These are phyloP conservation scores for Gonioctena quinquepunctata DNA, from an alignment of 1,140 invertebrate species.

Conservation along the genomic window DNA sequence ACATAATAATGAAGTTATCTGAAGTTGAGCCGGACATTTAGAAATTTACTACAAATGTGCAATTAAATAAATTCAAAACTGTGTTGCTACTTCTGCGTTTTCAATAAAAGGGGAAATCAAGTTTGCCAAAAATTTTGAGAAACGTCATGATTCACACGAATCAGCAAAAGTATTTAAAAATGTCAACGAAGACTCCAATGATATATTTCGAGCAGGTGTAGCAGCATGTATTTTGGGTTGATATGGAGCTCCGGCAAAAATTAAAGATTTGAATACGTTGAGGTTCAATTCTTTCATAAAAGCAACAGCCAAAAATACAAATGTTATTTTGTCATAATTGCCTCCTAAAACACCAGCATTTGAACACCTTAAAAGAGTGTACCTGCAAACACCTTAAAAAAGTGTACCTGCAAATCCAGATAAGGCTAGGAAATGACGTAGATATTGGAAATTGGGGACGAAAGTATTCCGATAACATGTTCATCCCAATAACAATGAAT, in stretches of 20 bases:
- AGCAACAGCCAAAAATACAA: background rate
- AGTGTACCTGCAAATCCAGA: background rate
- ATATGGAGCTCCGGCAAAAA: background rate
- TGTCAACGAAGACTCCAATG: background rate
- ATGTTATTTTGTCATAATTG: background rate
- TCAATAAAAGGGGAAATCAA: background rate
- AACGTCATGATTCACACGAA: background rate
- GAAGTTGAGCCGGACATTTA: constrained; percentile 1
- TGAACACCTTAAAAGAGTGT: too few relatives aligned
- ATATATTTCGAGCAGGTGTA: constrained; percentile 19
- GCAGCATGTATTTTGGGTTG: constrained; percentile 8
- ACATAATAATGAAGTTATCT: background rate
- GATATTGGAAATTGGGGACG: constrained; percentile 13
- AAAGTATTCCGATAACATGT: constrained; percentile 10
- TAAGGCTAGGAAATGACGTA: background rate
- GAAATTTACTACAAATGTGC: constrained; percentile 6
- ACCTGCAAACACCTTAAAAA: too few relatives aligned
- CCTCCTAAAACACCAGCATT: background rate
- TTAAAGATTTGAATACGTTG: too few relatives aligned
- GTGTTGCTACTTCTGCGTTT: too few relatives aligned
- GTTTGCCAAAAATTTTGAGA: background rate
- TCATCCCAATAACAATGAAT: constrained; percentile 10
- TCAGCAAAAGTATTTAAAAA: background rate
- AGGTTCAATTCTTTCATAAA: too few relatives aligned
- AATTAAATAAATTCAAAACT: too few relatives aligned